Conservation (phyloP, 1,140 invertebrate species). For the Drosophila fuyamai region DNA sequence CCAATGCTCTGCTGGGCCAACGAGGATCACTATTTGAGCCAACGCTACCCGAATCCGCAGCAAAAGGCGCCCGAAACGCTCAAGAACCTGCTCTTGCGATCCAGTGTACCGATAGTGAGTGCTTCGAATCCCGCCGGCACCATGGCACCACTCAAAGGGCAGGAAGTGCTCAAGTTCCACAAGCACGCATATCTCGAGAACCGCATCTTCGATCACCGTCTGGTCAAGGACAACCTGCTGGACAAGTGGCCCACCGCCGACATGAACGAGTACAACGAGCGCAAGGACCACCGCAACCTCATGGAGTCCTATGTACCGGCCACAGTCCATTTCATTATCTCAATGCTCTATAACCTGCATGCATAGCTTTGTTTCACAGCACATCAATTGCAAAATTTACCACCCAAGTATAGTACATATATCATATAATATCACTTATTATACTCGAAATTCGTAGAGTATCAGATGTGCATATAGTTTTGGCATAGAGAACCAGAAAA, state of each 20-base stretch:
- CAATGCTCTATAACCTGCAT: slow-evolving; percentile 6
- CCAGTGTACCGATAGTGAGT: slow-evolving; percentile 84
- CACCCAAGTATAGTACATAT: background rate
- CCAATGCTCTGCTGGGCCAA: slow-evolving; percentile 78
- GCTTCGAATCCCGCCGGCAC: slow-evolving; percentile 28
- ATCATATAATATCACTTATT: no score
- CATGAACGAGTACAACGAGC: slow-evolving; percentile 75
- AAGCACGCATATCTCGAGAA: slow-evolving; percentile 83
- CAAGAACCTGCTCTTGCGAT: slow-evolving; percentile 75
- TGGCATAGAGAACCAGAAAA: no score
- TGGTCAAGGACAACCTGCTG: slow-evolving; percentile 82
- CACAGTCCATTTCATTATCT: slow-evolving; percentile 11
- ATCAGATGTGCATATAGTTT: no score
- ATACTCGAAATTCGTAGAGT: no score
- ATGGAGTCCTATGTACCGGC: slow-evolving; percentile 84
- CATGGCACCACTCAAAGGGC: slow-evolving; percentile 72
- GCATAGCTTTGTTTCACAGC: background rate
- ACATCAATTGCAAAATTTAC: background rate
- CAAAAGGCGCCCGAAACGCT: slow-evolving; percentile 72
- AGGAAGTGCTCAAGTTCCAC: slow-evolving; percentile 69
- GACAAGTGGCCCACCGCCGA: slow-evolving; percentile 78
- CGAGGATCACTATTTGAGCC: slow-evolving; percentile 70
- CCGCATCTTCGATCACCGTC: slow-evolving; percentile 79
- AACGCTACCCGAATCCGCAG: slow-evolving; percentile 66
- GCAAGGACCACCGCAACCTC: slow-evolving; percentile 84